Base-by-base conservation (phyloP, 1,140 invertebrate genomes). In the Oryzaephilus surinamensis region DNA sequence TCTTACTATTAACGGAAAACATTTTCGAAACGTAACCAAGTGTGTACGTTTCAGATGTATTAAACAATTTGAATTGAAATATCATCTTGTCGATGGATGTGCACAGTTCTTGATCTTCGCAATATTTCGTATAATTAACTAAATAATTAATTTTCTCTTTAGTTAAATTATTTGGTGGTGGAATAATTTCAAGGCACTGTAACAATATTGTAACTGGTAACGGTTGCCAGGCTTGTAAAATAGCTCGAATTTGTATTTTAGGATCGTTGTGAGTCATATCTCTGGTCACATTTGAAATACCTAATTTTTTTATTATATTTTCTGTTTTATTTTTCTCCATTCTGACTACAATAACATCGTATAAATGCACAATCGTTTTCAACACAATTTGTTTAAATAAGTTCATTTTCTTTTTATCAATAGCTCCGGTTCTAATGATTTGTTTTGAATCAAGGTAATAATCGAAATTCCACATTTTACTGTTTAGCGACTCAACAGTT, bases 1-100 rank as follows among this genome's bases (percentile, higher is more conserved):
- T 63, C 46, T 70, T 76, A 33, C 70, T 72, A 52, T 84, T 81
- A n/a, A 84, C 72, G 38, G 81, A 75, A 67, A 91, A 86, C 86
- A 94, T 92, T 73, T 98, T 98, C 3, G 94, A 97, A 40, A 98
- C 77, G 66, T 90, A 97, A 31, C 87, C 77, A 55, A 97, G 85
- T 7, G 83, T 40, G 70, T 24, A 3, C 41, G 73, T 55, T 16
- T 69, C 67, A 48, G 74, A 65, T 59, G 74, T n/a, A n/a, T n/a
- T n/a, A n/a, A 70, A 63, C 90, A 93, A 17, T 68, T 63, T 85
- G 75, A 57, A 50, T 38, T 33, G 27, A n/a, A 43, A 38, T 2
- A 43, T 39, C 8, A 55, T 32, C 20, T 53, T 43, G 18, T 56
- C 48, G 8, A 52, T 35, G 31, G 46, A 56, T 26, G 38, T 43